Evolutionary conservation across 1,140 invertebrate genomes (phyloP).

Genomic region (Ceratina australensis): DNA sequence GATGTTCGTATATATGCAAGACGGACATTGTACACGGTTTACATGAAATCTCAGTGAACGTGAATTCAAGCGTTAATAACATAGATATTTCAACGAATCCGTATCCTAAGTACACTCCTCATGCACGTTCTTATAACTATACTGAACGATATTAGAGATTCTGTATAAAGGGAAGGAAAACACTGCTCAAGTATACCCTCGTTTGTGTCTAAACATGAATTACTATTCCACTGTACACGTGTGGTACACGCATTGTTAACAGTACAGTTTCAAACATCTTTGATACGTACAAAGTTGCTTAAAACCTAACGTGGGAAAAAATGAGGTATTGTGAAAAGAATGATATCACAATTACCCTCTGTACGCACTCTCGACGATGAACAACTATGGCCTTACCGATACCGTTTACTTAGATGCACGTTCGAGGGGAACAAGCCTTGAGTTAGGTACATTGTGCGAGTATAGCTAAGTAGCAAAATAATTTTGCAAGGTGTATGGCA

Average conservation of each 20-base stretch:
- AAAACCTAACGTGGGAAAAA: constrained; percentile 17
- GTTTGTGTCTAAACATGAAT: not conserved
- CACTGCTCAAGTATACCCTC: constrained; percentile 7
- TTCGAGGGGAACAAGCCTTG: constrained; percentile 69
- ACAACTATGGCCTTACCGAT: constrained; percentile 20
- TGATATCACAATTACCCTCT: constrained; percentile 29
- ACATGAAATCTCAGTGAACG: constrained; percentile 2
- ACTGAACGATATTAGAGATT: not conserved
- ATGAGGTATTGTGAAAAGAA: constrained; percentile 24
- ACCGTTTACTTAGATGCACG: constrained; percentile 34
- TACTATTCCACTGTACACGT: too few relatives aligned
- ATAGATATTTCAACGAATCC: constrained; percentile 10
- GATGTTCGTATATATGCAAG: constrained; percentile 23
- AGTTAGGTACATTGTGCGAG: constrained; percentile 73
- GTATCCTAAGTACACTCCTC: constrained; percentile 37
- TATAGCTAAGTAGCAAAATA: constrained; percentile 73
- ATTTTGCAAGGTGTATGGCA: constrained; percentile 73
- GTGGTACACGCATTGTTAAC: not conserved
- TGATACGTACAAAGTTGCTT: constrained; percentile 14
- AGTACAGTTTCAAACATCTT: constrained; percentile 10
- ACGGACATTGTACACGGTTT: not conserved
- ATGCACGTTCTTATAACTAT: constrained; percentile 37
- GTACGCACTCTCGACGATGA: constrained; percentile 14
- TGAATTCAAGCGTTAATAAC: constrained; percentile 30
- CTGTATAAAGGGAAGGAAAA: not conserved